Conservation (phyloP, 2,797 vertebrate genomes). For the Melanogrammus aeglefinus region DNA sequence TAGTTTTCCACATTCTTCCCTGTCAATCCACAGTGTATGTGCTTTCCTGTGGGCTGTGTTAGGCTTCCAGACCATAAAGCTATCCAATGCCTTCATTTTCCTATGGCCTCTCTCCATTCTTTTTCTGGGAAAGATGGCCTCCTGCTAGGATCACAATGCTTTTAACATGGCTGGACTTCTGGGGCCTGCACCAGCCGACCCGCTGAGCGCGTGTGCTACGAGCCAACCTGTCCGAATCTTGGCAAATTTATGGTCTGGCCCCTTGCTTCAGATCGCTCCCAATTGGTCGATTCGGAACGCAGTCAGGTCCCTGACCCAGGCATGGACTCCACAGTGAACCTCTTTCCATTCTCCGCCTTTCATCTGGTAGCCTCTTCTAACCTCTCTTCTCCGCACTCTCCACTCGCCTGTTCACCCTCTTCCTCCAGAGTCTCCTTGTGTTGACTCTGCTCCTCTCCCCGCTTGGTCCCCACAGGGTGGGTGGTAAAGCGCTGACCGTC, state of each 20-base stretch:
- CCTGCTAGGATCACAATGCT: constrained; percentile 75
- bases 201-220: constrained; percentile 75
- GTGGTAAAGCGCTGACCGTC: constrained; percentile 26
- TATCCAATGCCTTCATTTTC: constrained; percentile 44
- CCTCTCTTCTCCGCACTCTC: constrained; percentile 16
- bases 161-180: constrained; percentile 77
- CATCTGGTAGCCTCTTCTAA: constrained; percentile 11
- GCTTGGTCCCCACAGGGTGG: constrained; percentile 22
- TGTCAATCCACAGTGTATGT: neutral
- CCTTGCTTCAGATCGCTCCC: constrained; percentile 49
- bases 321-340: constrained; percentile 39
- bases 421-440: neutral
- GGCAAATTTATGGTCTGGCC: constrained; percentile 70
- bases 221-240: constrained; percentile 69
- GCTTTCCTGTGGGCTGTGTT: constrained; percentile 18
- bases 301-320: constrained; percentile 26
- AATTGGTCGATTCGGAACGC: constrained; percentile 38
- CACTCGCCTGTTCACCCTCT: constrained; percentile 7
- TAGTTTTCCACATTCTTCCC: neutral
- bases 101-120: constrained; percentile 34
- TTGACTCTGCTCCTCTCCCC: constrained; percentile 7
- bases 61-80: constrained; percentile 27
- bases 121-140: constrained; percentile 61
- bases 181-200: constrained; percentile 64
- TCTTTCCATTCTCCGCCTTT: constrained; percentile 21